Evolutionary conservation across 1,140 invertebrate genomes (phyloP).

Genomic region (Heliconius himera): DNA sequence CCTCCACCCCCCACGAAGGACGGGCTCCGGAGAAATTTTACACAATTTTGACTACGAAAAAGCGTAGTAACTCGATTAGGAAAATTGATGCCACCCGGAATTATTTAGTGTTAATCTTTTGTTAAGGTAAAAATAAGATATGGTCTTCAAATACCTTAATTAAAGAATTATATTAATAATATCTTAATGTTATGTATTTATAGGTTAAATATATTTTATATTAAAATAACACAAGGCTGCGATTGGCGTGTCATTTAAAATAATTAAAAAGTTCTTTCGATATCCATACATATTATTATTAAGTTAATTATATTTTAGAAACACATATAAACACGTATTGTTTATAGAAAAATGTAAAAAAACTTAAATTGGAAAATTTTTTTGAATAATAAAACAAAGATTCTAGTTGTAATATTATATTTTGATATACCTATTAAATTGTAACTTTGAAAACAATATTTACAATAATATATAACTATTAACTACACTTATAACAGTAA

Average conservation of each 20-base stretch:
- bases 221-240: not conserved
- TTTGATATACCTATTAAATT: constrained; percentile 67
- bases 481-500: constrained; percentile 57
- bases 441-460: constrained; percentile 75
- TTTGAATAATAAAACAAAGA: constrained; percentile 37
- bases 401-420: constrained; percentile 38
- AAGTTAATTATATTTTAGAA: not conserved
- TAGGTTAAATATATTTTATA: not conserved
- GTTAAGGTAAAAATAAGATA: constrained; percentile 76
- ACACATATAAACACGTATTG: not conserved
- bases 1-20: constrained; percentile 65
- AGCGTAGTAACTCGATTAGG: constrained; percentile 48
- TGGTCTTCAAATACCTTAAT: not conserved
- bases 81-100: constrained; percentile 40
- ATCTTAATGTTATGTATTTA: not conserved
- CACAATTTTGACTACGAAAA: constrained; percentile 38
- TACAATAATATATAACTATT: constrained; percentile 55
- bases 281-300: not conserved
- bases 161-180: not conserved
- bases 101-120: constrained; percentile 2
- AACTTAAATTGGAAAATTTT: not conserved
- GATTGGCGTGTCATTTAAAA: not conserved
- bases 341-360: not conserved
- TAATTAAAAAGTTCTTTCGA: not conserved
- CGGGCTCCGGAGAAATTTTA: constrained; percentile 35